Percentiles rank a stretch among this genome's conserved stretches.
Evolutionary conservation across 2,888 invertebrate species (phyloP).

Genomic region (Lasioglossum zephyrum): DNA sequence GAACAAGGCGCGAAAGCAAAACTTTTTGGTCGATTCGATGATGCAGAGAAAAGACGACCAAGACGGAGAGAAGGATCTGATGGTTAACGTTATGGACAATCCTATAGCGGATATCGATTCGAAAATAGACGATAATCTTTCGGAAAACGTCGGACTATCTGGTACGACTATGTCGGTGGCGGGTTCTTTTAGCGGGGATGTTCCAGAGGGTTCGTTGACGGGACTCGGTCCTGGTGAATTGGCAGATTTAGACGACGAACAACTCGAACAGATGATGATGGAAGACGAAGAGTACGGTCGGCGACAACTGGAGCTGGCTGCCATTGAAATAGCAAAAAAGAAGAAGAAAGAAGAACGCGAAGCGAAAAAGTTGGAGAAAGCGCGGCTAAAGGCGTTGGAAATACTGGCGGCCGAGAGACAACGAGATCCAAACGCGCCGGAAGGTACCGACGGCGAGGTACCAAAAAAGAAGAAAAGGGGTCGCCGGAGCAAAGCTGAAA

Average conservation of each 20-base stretch:
- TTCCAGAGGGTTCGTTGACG: constrained; percentile 76
- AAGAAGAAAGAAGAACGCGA: constrained; percentile 81
- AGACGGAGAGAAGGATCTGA: constrained; percentile 74
- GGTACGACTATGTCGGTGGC: constrained; percentile 75
- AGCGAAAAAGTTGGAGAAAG: constrained; percentile 81
- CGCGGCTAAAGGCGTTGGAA: constrained; percentile 80
- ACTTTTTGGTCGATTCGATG: constrained; percentile 69
- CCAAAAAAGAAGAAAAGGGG: constrained; percentile 83
- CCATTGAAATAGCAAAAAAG: constrained; percentile 83
- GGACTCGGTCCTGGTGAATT: constrained; percentile 80
- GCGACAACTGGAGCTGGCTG: constrained; percentile 85
- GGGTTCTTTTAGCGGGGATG: constrained; percentile 70
- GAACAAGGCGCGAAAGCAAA: constrained; percentile 76
- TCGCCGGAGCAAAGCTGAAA: constrained; percentile 82
- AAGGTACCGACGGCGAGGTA: constrained; percentile 79
- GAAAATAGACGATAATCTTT: constrained; percentile 72
- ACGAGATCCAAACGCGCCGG: constrained; percentile 77
- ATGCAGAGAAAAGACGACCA: constrained; percentile 70
- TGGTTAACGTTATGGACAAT: constrained; percentile 68
- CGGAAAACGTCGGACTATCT: constrained; percentile 66
- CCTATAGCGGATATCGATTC: constrained; percentile 67
- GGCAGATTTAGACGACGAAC: constrained; percentile 81
- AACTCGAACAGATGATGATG: constrained; percentile 86
- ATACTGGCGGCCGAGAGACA: constrained; percentile 81
- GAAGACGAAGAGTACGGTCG: constrained; percentile 88